Base-by-base conservation (phyloP, 2,888 invertebrate species). In the Lepidocyrtoides sp. region DNA sequence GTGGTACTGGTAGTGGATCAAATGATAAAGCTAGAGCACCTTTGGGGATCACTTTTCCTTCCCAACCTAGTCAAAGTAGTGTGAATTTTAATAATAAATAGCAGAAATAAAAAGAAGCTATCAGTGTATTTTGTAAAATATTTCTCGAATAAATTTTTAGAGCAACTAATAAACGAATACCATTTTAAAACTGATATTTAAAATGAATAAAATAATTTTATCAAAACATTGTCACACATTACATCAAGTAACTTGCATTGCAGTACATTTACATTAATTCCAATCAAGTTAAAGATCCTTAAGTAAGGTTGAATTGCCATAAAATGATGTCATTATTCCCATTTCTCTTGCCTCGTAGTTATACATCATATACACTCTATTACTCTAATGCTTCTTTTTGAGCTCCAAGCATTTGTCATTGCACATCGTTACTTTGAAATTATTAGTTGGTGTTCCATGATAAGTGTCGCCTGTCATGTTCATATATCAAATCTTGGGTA, bases 31-130 rank as follows among this genome's bases (percentile, higher is more conserved):
- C 89, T n/a, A 41, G 93, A 54, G 91, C 93, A 29, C 93, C 93
- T 20, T 89, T 93, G 20, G 93, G 92, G 77, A 88, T 92, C 36
- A 89, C 93, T 10, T 93, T 89, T 63, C 83, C 93, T n/a, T 91
- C 92, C 3, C 93, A 93, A 81, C 85, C 93, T 20, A 66, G 69
- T 36, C 92, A 92, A 81, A 90, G 89, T 79, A 92, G 84, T 83
- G 41, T 69, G 23, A 92, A 89, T 86, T 87, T 91, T 75, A 91
- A 41, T 75, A 91, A 41, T 60, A 88, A 84, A 85, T 88, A 69
- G 60, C 77, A 83, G 10, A 41, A 75, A 69, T 75, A 17, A n/a
- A 8, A 2, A 75, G 26, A 51, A 41, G 17, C 3, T 26, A 75
- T 44, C 7, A 29, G 29, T 48, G 48, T 79, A 26, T 26, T 51